These are phyloP conservation scores for Atlantisia rogersi DNA, from an alignment of 2,113 vertebrate species.

Conservation along the genomic window DNA sequence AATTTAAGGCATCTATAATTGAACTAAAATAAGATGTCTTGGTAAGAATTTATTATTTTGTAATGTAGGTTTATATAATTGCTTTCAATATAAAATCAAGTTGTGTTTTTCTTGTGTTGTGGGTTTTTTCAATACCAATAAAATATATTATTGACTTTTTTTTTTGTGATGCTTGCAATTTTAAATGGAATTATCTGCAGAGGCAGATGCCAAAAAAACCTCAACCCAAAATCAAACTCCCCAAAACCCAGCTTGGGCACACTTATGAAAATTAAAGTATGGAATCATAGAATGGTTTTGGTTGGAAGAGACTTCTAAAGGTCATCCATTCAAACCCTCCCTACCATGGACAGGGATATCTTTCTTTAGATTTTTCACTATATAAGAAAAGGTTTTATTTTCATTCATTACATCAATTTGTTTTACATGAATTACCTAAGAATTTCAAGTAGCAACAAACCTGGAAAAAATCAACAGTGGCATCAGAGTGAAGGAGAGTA, in stretches of 20 bases:
- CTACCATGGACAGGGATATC: not conserved
- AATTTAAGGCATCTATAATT: not conserved
- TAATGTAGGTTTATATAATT: not conserved
- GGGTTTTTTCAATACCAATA: not conserved
- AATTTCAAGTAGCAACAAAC: not conserved
- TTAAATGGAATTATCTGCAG: not conserved
- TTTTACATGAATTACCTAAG: not conserved
- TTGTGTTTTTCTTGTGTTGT: not conserved
- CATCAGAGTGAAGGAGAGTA: not conserved
- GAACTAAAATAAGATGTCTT: not conserved
- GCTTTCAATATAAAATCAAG: not conserved
- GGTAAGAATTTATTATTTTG: not conserved
- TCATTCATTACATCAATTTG: too few species aligned
- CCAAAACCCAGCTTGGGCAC: not conserved
- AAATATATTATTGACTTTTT: not conserved
- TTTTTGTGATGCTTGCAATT: too few species aligned
- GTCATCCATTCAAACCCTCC: not conserved
- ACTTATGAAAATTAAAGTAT: not conserved
- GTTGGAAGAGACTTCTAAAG: not conserved
- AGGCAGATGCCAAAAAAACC: not conserved
- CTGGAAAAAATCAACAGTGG: not conserved
- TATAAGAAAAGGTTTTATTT: not conserved
- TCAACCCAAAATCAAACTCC: rapidly evolving
- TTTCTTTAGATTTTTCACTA: not conserved
- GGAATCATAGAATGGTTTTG: not conserved